Percentiles rank a stretch among this genome's conserved stretches.
Evolutionary conservation across 2,797 vertebrate species (phyloP).

Genomic region (Halcyon badia): DNA sequence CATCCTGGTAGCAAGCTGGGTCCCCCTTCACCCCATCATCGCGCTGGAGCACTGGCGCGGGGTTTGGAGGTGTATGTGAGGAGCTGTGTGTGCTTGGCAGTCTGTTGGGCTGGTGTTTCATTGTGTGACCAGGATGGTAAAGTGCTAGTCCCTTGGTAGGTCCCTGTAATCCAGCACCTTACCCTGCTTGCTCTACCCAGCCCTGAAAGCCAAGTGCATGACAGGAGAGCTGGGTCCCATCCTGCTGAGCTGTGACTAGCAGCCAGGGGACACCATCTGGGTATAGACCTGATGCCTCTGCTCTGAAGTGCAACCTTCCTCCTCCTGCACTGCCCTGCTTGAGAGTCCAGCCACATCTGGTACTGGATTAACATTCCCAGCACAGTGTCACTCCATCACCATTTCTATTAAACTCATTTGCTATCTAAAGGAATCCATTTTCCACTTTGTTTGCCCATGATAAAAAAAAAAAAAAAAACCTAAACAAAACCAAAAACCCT

Average conservation of each 20-base stretch:
- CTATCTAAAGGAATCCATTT: slow-evolving; percentile 77
- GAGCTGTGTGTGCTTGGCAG: neutral
- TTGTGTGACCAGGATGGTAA: neutral
- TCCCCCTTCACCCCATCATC: neutral
- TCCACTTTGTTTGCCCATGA: slow-evolving; percentile 72
- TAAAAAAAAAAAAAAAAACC: neutral
- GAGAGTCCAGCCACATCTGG: slow-evolving; percentile 26
- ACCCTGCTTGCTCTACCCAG: neutral
- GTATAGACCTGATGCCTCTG: neutral
- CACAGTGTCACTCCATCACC: slow-evolving; percentile 63
- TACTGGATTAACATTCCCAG: slow-evolving; percentile 31
- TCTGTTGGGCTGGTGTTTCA: neutral
- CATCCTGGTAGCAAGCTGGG: neutral
- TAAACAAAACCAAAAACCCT: neutral
- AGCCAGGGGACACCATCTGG: neutral
- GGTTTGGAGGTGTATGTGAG: neutral
- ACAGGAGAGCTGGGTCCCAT: neutral
- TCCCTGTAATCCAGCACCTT: neutral
- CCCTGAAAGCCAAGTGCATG: neutral
- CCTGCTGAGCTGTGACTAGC: neutral
- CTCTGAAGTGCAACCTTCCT: neutral
- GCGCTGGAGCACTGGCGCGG: neutral
- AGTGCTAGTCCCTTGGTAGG: neutral
- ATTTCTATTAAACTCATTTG: slow-evolving; percentile 74
- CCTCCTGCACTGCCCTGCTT: neutral